phyloP scores from a whole-genome alignment of 2,888 invertebrate genomes.

The Protonemura montana region DNA sequence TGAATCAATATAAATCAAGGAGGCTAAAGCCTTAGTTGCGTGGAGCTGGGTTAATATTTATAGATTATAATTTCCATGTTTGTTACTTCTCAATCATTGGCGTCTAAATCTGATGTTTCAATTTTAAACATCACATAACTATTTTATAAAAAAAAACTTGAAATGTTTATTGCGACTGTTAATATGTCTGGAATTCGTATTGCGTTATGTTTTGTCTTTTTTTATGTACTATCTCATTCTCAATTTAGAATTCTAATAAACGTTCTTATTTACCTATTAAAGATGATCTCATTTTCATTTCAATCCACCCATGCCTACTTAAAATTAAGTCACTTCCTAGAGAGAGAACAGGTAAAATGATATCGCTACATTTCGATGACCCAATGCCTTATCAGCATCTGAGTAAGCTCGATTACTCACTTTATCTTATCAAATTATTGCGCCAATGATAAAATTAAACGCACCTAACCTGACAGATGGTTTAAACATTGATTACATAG shows the following conservation, averaged over 20 bases:
- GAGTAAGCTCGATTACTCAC: neutral
- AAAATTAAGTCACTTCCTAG: neutral
- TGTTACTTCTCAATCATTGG: neutral
- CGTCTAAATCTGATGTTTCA: neutral
- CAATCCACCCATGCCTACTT: neutral
- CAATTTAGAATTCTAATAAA: neutral
- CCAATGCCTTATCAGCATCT: conserved; percentile 7
- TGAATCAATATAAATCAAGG: neutral
- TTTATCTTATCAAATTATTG: neutral
- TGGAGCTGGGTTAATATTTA: neutral
- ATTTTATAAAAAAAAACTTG: too few relatives aligned
- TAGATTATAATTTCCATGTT: neutral
- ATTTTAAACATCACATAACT: neutral
- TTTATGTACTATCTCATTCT: neutral
- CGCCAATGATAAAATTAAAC: neutral
- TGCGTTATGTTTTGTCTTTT: neutral
- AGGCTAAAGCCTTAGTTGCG: neutral
- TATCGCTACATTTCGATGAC: neutral
- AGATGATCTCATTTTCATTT: neutral
- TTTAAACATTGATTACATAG: neutral
- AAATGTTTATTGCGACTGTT: neutral
- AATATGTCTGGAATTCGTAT: neutral
- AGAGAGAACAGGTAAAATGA: neutral
- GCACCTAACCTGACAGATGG: conserved; percentile 12
- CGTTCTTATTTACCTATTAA: neutral